phyloP scores from a whole-genome alignment of 2,797 vertebrate species.

The Australoheros facetus region DNA sequence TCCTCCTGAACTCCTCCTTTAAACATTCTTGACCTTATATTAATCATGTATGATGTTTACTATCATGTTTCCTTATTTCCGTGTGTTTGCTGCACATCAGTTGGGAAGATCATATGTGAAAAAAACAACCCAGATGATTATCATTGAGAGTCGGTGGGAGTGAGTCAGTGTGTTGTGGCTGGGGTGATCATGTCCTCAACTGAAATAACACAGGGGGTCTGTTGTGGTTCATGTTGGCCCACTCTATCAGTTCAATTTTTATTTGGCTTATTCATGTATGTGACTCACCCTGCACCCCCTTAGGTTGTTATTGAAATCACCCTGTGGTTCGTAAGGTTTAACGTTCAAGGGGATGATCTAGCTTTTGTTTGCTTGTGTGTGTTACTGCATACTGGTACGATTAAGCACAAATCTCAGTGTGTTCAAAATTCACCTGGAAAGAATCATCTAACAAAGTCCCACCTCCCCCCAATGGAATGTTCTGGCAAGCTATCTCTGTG shows the following conservation, averaged over 20 bases:
- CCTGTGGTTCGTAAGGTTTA: neutral
- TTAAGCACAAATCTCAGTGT: conserved; percentile 17
- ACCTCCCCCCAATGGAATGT: neutral
- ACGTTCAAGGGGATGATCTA: neutral
- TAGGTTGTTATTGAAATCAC: conserved; percentile 13
- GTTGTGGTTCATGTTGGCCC: neutral
- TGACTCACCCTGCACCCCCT: neutral
- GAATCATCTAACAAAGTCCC: conserved; percentile 48
- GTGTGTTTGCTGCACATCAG: neutral
- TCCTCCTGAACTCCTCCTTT: neutral
- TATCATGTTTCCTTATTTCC: neutral
- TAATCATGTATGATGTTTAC: neutral
- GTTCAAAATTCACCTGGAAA: conserved; percentile 62
- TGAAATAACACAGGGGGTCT: neutral
- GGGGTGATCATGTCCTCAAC: conserved; percentile 27
- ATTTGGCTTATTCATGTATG: conserved; percentile 6
- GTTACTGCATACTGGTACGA: conserved; percentile 9
- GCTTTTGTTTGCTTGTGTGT: conserved; percentile 5
- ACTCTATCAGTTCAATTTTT: neutral
- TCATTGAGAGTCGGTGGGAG: conserved; percentile 13
- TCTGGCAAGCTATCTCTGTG: conserved; percentile 49
- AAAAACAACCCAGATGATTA: conserved; percentile 23
- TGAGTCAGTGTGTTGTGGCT: conserved; percentile 40
- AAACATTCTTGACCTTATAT: neutral
- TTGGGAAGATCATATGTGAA: conserved; percentile 8